Percentiles rank a stretch among this genome's conserved stretches.
Conservation (phyloP, 1,140 invertebrate genomes). For the Monomorium pharaonis region DNA sequence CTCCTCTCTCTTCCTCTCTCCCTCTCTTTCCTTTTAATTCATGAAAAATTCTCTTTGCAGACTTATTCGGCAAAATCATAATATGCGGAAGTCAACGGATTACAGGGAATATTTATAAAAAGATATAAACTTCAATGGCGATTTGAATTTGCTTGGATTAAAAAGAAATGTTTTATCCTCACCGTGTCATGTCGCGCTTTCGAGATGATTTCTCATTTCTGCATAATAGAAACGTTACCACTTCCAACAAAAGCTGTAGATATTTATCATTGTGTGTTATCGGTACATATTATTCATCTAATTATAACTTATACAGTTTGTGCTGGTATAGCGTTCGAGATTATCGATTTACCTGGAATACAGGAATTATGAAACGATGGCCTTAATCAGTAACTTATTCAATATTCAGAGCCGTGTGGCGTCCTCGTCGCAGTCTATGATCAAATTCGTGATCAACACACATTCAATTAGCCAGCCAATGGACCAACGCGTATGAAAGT, state of each 20-base stretch:
- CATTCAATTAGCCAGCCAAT: neutral
- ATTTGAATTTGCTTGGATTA: slow-evolving; percentile 32
- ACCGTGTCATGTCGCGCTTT: neutral
- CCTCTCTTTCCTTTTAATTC: neutral
- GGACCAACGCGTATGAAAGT: slow-evolving; percentile 1
- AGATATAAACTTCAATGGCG: slow-evolving; percentile 27
- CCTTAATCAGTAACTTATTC: neutral
- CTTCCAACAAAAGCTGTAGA: neutral
- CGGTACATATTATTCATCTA: neutral
- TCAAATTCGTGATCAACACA: slow-evolving; percentile 4
- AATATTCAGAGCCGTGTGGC: slow-evolving; percentile 4
- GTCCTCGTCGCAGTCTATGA: neutral
- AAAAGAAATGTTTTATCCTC: slow-evolving; percentile 20
- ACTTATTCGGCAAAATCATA: slow-evolving; percentile 45
- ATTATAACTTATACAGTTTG: neutral
- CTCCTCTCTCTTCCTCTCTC: neutral
- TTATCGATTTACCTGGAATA: neutral
- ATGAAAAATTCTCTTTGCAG: slow-evolving; percentile 19
- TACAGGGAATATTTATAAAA: slow-evolving; percentile 36
- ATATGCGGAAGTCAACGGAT: slow-evolving; percentile 28
- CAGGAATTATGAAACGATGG: neutral
- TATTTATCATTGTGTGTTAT: neutral
- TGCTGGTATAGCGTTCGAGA: neutral
- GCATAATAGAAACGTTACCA: neutral
- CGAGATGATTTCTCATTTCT: neutral